Evolutionary conservation across 2,888 invertebrate genomes (phyloP).

Genomic region (Diarsia dahlii): DNA sequence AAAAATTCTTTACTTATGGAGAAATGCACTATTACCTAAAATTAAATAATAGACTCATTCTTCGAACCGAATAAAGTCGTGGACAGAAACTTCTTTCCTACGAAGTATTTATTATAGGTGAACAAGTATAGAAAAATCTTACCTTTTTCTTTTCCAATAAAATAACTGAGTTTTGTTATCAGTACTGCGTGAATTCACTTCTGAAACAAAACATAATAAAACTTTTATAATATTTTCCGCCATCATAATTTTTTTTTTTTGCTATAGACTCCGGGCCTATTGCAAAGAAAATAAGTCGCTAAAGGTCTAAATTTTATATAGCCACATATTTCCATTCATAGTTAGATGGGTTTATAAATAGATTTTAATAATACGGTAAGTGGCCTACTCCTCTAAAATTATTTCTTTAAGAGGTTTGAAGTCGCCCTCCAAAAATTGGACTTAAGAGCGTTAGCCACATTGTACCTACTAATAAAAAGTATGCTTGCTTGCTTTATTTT

Average conservation of each 20-base stretch:
- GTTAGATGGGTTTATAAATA: background rate
- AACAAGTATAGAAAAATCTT: constrained; percentile 11
- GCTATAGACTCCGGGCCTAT: no score
- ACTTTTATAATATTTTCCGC: constrained; percentile 12
- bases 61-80: background rate
- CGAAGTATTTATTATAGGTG: background rate
- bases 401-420: background rate
- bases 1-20: no score
- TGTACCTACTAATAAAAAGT: background rate
- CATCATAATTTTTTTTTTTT: background rate
- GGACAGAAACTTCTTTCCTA: background rate
- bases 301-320: background rate
- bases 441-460: background rate
- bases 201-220: constrained; percentile 52
- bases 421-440: background rate
- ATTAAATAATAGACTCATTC: background rate
- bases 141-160: constrained; percentile 50
- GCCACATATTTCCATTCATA: background rate
- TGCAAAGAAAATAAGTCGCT: background rate
- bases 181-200: constrained; percentile 30
- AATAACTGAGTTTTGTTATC: constrained; percentile 25
- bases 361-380: background rate
- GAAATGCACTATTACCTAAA: background rate
- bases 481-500: background rate
- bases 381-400: background rate